phyloP scores from a whole-genome alignment of 2,113 vertebrate species.

The Sorex fumeus region DNA sequence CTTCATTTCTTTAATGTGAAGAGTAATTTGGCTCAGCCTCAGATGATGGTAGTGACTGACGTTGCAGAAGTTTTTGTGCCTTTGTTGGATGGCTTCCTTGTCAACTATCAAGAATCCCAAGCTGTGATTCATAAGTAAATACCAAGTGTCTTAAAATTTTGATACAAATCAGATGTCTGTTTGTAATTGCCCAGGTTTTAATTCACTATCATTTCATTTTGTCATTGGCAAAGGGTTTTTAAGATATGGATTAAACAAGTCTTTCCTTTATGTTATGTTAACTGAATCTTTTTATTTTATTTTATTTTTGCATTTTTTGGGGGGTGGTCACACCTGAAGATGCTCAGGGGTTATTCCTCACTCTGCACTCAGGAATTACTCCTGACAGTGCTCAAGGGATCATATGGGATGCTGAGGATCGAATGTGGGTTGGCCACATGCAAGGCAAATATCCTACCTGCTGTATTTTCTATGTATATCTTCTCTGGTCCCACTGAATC shows the following conservation, averaged over 20 bases:
- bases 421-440: no score
- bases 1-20: slow-evolving; percentile 99
- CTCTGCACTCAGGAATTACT: no score
- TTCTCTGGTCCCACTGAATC: not conserved
- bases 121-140: slow-evolving; percentile 95
- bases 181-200: not conserved
- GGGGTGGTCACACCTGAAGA: no score
- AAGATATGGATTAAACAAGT: not conserved
- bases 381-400: no score
- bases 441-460: no score
- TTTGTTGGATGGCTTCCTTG: slow-evolving; percentile 96
- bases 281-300: no score
- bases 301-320: no score
- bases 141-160: not conserved
- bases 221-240: not conserved
- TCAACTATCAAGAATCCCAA: slow-evolving; percentile 94
- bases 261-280: not conserved
- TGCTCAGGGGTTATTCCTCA: no score
- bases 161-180: not conserved
- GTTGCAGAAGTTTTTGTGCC: slow-evolving; percentile 96
- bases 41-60: slow-evolving; percentile 99
- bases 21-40: slow-evolving; percentile 96
- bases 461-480: no score
- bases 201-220: not conserved
- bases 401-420: no score